Conservation (phyloP, 2,888 invertebrate species). For the Rhogogaster chlorosoma region DNA sequence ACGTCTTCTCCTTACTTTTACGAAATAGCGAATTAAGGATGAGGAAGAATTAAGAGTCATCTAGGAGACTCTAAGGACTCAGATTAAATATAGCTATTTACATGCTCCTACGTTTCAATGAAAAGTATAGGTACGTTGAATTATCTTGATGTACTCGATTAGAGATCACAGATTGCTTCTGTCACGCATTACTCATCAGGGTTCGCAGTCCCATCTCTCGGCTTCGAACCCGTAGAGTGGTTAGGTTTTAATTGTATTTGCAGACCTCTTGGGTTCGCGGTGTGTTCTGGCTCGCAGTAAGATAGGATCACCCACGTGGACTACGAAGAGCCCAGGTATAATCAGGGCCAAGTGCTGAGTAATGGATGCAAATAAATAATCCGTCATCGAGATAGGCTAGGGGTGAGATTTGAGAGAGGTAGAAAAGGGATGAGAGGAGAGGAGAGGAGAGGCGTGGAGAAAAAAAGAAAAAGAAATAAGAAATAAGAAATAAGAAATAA, state of each 20-base stretch:
- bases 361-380: conserved; percentile 61
- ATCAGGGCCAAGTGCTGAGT: conserved; percentile 57
- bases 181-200: conserved; percentile 58
- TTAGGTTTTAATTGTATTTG: conserved; percentile 64
- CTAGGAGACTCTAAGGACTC: neutral
- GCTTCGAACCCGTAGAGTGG: conserved; percentile 57
- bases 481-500: neutral
- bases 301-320: conserved; percentile 44
- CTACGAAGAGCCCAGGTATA: conserved; percentile 49
- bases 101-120: neutral
- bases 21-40: neutral
- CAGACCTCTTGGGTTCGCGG: conserved; percentile 45
- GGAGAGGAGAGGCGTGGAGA: neutral
- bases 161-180: neutral
- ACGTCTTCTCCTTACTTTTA: neutral
- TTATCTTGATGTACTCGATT: conserved; percentile 15
- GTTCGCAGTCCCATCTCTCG: conserved; percentile 45
- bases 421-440: neutral
- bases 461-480: neutral
- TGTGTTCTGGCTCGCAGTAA: conserved; percentile 6
- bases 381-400: conserved; percentile 52
- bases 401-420: conserved; percentile 17
- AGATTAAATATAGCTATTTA: neutral
- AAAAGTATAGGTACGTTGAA: neutral
- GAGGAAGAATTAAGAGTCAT: neutral